A percentile compares a stretch with the other conserved stretches of the same genome.
phyloP scores from a whole-genome alignment of 1,140 invertebrate genomes.

The Microplitis demolitor region DNA sequence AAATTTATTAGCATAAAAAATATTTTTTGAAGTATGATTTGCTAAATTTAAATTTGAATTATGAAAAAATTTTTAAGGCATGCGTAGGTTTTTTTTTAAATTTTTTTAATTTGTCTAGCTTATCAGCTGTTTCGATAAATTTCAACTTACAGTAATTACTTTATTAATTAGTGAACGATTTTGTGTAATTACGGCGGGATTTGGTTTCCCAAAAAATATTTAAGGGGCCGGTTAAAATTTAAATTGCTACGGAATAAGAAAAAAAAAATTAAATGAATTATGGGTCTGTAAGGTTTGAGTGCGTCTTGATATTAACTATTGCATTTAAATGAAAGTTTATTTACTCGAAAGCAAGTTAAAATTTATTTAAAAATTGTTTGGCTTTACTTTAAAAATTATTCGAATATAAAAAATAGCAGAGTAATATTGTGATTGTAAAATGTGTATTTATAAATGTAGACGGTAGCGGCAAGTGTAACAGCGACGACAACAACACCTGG shows the following conservation, averaged over 20 bases:
- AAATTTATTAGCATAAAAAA: too few relatives aligned
- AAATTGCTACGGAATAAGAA: too few relatives aligned
- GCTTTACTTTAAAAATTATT: neutral
- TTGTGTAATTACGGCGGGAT: neutral
- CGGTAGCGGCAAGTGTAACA: constrained; percentile 49
- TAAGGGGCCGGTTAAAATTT: too few relatives aligned
- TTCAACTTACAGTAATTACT: neutral
- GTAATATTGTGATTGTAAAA: neutral
- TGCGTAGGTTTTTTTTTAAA: too few relatives aligned
- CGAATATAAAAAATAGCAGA: neutral
- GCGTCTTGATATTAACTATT: constrained; percentile 36
- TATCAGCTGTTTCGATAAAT: neutral
- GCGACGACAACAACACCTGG: constrained; percentile 46
- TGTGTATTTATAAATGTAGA: constrained; percentile 37
- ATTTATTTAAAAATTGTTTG: constrained; percentile 16
- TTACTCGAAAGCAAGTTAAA: neutral
- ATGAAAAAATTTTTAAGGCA: too few relatives aligned
- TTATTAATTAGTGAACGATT: constrained; percentile 5
- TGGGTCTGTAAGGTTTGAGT: constrained; percentile 59
- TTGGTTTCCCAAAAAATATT: too few relatives aligned
- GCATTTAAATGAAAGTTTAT: neutral
- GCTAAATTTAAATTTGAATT: neutral
- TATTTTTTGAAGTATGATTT: neutral
- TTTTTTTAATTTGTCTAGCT: too few relatives aligned
- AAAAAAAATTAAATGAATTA: neutral